Base-by-base conservation (phyloP, 2,888 invertebrate genomes). In the Caenorhabditis doughertyi region DNA sequence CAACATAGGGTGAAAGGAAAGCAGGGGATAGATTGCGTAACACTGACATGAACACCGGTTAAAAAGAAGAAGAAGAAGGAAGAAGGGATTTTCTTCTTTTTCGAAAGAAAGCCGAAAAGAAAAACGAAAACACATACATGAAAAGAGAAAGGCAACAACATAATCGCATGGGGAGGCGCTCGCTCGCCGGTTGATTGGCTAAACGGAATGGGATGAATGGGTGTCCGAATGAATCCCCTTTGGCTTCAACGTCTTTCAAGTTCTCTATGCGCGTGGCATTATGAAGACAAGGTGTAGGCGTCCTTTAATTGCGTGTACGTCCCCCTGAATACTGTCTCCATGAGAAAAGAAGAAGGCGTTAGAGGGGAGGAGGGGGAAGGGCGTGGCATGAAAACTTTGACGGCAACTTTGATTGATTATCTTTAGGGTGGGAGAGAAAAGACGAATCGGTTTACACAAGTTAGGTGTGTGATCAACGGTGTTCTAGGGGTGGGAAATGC, bases 31-130 rank as follows among this genome's bases (percentile, higher is more conserved):
- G 25, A 53, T 73, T 76, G 51, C 76, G 76, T 76, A 76, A 76
- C 76, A 76, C 76, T 42, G 67, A 39, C 67, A 76, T 27, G 67
- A 76, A 76, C 76, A 76, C 76, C 77, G 70, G 77, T 79, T 76
- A 44, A 18, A 42, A n/a, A 39, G 5, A 29, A 49, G 42, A 16
- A 25, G 27, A 32, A 39, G 23, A 18, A 44, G 32, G 11, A 42
- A 13, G 49, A 53, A 35, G 29, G 23, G 8, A 16, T 23, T 16
- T 44, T 21, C 35, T n/a, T 8, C 47, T 9, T 25, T 32, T 29
- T 73, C 62, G 32, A 58, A 65, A 29, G 25, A 18, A 51, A 67
- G 25, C 4, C 21, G 32, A 16, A 47, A 25, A 32, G 32, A 44
- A 32, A n/a, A 51, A 53, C 42, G 51, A 39, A 25, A 44, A 55